Base-by-base conservation (phyloP, 2,797 vertebrate species). In the Spondyliosoma cantharus region DNA sequence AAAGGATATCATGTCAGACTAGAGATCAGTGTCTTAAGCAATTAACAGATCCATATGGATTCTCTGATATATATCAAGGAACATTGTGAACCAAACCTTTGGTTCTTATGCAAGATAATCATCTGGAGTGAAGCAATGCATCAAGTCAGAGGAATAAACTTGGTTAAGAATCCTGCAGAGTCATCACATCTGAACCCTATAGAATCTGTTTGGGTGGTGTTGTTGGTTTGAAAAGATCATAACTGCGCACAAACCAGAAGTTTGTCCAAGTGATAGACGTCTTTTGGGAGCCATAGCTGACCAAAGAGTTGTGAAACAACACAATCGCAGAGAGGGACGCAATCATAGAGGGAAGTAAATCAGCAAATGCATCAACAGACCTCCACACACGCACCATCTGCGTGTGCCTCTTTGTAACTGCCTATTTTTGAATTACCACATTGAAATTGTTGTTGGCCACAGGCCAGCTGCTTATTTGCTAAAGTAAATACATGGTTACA, bases 241-340 rank as follows among this genome's bases (percentile, higher is more conserved):
- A 63, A 62, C 17, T 17, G 1, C 14, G 24, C 17, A 57, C 15
- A 6, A 56, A 60, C 45, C 13, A 22, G 15, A 25, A 63, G 22
- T 11, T 9, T 8, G 20, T 45, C 63, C 68, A 65, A 53, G 37
- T 13, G 65, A 8, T 3, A n/a, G 12, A 60, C 25, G 58, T 32
- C 53, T 56, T 66, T 15, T 32, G 29, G 52, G 53, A 69, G 63
- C 50, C 42, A 19, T 54, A 54, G 53, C 29, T 65, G 53, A 82
- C 42, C 62, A 24, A 12, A 12, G 58, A 73, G 5, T 29, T 61
- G 66, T 9, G 14, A 60, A 70, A 75, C 49, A 56, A 62, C 57
- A 43, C 25, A 60, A 52, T 64, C 27, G 20, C 32, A 37, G 32
- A 37, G 32, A 37, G 32, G 7, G 32, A 37, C 32, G 1, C 32